Conservation (phyloP, 2,797 vertebrate genomes). For the Dryobates pubescens region DNA sequence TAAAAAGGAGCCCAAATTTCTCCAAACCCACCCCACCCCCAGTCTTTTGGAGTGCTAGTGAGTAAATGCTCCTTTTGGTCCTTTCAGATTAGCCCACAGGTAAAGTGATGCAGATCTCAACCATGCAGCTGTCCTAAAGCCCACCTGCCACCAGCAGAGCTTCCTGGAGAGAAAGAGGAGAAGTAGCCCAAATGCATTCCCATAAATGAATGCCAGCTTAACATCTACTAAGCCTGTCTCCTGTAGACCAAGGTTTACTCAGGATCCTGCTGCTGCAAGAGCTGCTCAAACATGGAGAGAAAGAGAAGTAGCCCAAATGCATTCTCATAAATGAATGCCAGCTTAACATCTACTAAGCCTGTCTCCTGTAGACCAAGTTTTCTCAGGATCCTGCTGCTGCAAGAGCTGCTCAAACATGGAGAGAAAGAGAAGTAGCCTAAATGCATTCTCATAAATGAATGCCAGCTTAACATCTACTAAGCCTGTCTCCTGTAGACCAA, state of each 20-base stretch:
- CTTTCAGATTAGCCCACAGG: conserved; percentile 49
- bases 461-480: conserved; percentile 72
- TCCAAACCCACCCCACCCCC: neutral
- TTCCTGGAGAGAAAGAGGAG: conserved; percentile 67
- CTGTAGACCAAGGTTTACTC: conserved; percentile 60
- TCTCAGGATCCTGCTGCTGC: conserved; percentile 65
- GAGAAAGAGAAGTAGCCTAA: conserved; percentile 69
- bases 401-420: conserved; percentile 73
- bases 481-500: conserved; percentile 65
- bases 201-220: conserved; percentile 75
- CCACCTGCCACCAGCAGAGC: conserved; percentile 51
- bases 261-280: conserved; percentile 68
- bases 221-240: conserved; percentile 70
- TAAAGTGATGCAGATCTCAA: conserved; percentile 23
- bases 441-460: conserved; percentile 75
- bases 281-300: conserved; percentile 73
- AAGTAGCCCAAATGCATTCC: conserved; percentile 71
- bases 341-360: conserved; percentile 71
- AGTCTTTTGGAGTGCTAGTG: neutral
- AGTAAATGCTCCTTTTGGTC: conserved; percentile 29
- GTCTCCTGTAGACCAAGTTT: conserved; percentile 66
- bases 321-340: conserved; percentile 75
- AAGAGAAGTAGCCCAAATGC: conserved; percentile 68
- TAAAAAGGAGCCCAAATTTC: neutral
- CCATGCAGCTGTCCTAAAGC: conserved; percentile 59